These are phyloP conservation scores for Agrilus cyanescens DNA, from an alignment of 2,888 invertebrate species.

Conservation along the genomic window DNA sequence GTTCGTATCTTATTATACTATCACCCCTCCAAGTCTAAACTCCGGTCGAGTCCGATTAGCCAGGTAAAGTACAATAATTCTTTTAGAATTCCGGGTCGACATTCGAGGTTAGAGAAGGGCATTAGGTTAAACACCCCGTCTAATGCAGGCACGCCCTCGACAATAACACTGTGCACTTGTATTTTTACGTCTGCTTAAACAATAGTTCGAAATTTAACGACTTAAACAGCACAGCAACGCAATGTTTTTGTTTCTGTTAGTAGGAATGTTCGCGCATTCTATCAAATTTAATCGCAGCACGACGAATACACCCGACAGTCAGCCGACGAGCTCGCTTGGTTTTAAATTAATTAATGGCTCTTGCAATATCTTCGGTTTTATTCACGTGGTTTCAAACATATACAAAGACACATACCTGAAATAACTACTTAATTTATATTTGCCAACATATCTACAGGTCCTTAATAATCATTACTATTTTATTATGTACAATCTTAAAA, in stretches of 20 bases:
- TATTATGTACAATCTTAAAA: no score
- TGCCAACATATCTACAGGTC: no score
- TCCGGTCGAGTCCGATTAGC: conserved; percentile 16
- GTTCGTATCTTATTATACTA: conserved; percentile 23
- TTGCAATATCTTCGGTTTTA: no score
- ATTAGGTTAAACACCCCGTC: conserved; percentile 30
- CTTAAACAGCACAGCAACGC: not conserved
- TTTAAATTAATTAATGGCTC: no score
- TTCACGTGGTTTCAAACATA: no score
- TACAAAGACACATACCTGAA: no score
- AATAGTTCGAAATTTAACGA: no score
- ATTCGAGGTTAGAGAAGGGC: conserved; percentile 31
- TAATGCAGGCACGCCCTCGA: conserved; percentile 27
- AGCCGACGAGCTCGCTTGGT: conserved; percentile 4
- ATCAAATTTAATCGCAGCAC: conserved; percentile 8
- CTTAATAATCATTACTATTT: no score
- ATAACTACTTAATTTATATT: no score
- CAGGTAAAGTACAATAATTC: conserved; percentile 19
- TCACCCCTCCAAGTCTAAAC: conserved; percentile 19
- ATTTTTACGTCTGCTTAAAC: no score
- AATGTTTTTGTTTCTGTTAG: conserved; percentile 17
- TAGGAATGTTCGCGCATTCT: conserved; percentile 14
- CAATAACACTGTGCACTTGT: no score
- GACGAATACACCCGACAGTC: conserved; percentile 8
- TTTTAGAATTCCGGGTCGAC: conserved; percentile 19